Base-by-base conservation (phyloP, 1,140 invertebrate species). In the Phortica variegata region DNA sequence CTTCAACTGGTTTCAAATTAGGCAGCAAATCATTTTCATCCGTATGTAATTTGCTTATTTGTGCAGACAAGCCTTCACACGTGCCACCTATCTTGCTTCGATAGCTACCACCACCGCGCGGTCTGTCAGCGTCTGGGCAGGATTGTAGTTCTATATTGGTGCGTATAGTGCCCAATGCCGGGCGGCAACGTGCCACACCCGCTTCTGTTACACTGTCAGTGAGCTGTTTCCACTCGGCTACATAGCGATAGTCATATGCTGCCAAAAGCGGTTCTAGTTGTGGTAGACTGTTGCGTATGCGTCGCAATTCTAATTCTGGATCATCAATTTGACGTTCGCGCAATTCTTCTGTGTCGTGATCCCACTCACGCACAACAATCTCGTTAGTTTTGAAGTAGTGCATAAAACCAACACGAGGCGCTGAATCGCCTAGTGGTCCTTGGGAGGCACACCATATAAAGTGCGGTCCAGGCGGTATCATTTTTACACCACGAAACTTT, bases 381-480 rank as follows among this genome's bases (percentile, higher is more conserved):
- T 97, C 93, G 54, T 83, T 82, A 41, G 83, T 81, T 55, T 86
- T 79, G 70, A 98, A 98, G 65, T 84, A 82, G 69, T 97, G 86
- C 65, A 97, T 89, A 68, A 98, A 97, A 17, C 95, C 95, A 44
- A 88, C 85, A 63, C 93, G 76, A 0, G 81, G 80, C 3, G 79
- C 77, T 4, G 71, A 54, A 56, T 82, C 80, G 3, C 80, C 81
- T 36, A 76, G 77, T n/a, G 74, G 75, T 52, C 80, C 79, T 49
- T 78, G 81, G 1, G 80, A 77, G 43, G 80, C 77, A 49, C 91
- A 95, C 73, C 91, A 97, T 7, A 98, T 80, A 73, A 90, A 98
- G 79, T 99, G 97, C 45, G 97, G 77, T 15, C 97, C 97, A 12
- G 93, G 92, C 2, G 96, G 96, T 54, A 99, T 98, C 94, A 99